Percentiles rank a stretch among this genome's conserved stretches.
These are phyloP conservation scores for Myocastor coypus DNA, from an alignment of 2,113 vertebrate genomes.

Conservation along the genomic window DNA sequence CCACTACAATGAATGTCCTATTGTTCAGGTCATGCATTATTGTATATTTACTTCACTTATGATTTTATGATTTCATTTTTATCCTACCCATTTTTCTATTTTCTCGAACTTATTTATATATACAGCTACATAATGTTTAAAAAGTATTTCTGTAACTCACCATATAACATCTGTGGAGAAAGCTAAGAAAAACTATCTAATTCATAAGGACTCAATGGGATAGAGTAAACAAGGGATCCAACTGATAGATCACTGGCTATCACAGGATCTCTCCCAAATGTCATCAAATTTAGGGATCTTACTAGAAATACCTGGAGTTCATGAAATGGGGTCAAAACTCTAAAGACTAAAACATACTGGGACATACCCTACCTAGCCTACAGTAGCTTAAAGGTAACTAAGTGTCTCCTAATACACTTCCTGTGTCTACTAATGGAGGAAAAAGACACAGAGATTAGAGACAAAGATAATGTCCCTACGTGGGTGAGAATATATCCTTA, in stretches of 20 bases:
- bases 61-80: background rate
- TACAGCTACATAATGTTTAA: background rate
- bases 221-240: background rate
- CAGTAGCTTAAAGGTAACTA: background rate
- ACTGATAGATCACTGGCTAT: background rate
- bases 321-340: background rate
- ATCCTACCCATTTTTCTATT: background rate
- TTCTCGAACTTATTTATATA: background rate
- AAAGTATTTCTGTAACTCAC: conserved; percentile 44
- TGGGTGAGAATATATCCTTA: background rate
- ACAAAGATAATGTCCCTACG: background rate
- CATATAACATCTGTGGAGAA: conserved; percentile 29
- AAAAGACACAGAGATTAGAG: background rate
- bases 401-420: background rate
- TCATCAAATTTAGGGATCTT: background rate
- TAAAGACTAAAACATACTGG: background rate
- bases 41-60: background rate
- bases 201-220: background rate
- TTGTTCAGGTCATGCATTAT: background rate
- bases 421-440: background rate
- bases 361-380: background rate
- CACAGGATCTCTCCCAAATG: background rate
- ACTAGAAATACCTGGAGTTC: background rate
- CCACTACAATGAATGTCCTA: background rate
- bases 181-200: conserved; percentile 34